Evolutionary conservation across 1,140 invertebrate genomes (phyloP), one percentile per base, ranked within the genome.

Genomic region (Papilio polyxenes): DNA sequence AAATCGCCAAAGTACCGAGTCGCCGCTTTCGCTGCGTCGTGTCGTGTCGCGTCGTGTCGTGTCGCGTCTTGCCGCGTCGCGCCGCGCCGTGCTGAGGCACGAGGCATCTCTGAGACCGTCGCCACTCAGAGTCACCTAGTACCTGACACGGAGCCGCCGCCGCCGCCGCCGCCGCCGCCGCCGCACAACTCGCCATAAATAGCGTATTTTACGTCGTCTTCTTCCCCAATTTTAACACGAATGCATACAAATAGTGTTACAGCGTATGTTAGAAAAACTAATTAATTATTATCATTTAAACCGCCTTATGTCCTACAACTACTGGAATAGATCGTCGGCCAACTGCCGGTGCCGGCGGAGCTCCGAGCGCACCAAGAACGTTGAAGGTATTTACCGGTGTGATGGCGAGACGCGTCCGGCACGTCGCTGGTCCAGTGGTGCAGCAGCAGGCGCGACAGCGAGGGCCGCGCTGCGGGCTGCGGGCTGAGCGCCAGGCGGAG

Each of bases 1-100:
- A 98, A 97, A 98, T 97, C 97, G 97, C 98, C 98, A 98, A 98
- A 98, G 98, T 96, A 95, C 95, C 93, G 87, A 53, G 40, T 76
- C 83, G 90, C 89, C 90, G 92, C 85, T 88, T 62, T 65, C 44
- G 78, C 81, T 49, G 51, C 80, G 82, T 51, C 76, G 75, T 49
- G 49, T 20, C 75, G 75, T 23, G 75, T 11, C 48, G 48, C 11
- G 75, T 20, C 74, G 65, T 17, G 65, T 15, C 56, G 56, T 4
- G 20, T n/a, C 20, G 62, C 7, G 62, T 9, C 69, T 31, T 0
- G 56, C 1, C 59, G 20, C 10, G 59, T 20, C 59, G 74, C 48
- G 74, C 51, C 51, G 51, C 51, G 74, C 84, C 84, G 85, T 86
- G 87, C 83, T 88, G 87, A 87, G 89, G 87, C 87, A 88, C 85